Evolutionary conservation across 2,888 invertebrate species (phyloP).

Genomic region (Terebella lapidaria): DNA sequence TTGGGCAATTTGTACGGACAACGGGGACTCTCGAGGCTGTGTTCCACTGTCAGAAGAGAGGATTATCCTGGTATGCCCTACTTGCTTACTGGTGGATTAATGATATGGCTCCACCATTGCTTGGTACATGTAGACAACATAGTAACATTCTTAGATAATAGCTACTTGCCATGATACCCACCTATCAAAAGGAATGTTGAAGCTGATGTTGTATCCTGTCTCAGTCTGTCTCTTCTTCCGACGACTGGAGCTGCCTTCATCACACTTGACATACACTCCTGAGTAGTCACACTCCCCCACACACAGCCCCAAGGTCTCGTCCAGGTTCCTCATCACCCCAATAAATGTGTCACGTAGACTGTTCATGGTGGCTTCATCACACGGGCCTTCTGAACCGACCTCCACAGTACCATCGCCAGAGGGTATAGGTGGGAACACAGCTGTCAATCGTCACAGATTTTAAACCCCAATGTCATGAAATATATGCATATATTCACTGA

Average conservation of each 20-base stretch:
- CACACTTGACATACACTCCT: conserved; percentile 29
- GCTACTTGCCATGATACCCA: no score
- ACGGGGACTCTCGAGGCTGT: no score
- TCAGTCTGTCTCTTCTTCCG: conserved; percentile 19
- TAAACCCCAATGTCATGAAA: no score
- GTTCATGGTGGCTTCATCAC: conserved; percentile 24
- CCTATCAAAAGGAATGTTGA: background rate
- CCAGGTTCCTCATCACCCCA: conserved; percentile 24
- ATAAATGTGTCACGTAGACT: conserved; percentile 23
- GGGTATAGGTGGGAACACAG: conserved; percentile 22
- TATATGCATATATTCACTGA: no score
- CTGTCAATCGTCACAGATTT: no score
- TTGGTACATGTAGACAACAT: no score
- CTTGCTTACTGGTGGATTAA: no score
- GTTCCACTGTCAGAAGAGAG: no score
- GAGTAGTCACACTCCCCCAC: conserved; percentile 22
- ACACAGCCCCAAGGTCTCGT: conserved; percentile 30
- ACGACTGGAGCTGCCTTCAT: conserved; percentile 6
- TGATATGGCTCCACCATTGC: no score
- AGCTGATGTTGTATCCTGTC: background rate
- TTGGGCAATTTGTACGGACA: no score
- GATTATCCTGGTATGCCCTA: no score
- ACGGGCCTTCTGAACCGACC: conserved; percentile 26
- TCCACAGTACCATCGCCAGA: conserved; percentile 25
- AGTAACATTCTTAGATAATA: no score